Evolutionary conservation across 37 sponge, comb jelly and placozoan genomes (phyloP).

Genomic region (Mnemiopsis leidyi): DNA sequence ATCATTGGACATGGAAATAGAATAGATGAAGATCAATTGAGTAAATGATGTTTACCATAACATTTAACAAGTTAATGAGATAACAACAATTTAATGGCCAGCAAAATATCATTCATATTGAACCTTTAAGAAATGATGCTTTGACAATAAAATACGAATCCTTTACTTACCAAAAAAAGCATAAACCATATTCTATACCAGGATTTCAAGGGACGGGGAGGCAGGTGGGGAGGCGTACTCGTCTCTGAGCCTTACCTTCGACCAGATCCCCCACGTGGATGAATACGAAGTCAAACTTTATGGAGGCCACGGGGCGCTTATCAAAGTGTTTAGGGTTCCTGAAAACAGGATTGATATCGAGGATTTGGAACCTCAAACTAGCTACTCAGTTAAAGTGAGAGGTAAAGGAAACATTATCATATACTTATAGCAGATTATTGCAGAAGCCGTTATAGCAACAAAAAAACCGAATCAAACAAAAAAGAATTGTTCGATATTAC

Average conservation of each 20-base stretch:
- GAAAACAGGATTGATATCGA: background rate
- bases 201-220: background rate
- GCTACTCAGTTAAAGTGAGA: background rate
- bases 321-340: background rate
- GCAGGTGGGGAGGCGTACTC: background rate
- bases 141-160: background rate
- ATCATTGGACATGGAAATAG: too few relatives aligned
- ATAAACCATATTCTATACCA: background rate
- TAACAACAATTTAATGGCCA: too few relatives aligned
- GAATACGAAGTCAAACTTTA: background rate
- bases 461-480: background rate
- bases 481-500: background rate
- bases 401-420: background rate
- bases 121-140: background rate
- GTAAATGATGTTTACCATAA: too few relatives aligned
- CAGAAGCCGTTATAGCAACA: background rate
- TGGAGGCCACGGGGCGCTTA: background rate
- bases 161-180: background rate
- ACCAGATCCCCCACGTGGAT: background rate
- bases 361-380: background rate
- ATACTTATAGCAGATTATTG: background rate
- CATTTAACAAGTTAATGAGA: too few relatives aligned
- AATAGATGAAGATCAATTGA: too few relatives aligned
- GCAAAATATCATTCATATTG: too few relatives aligned
- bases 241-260: background rate